Percentiles rank a stretch among this genome's conserved stretches.
Evolutionary conservation across 2,113 vertebrate species (phyloP).

Genomic region (Gallinago paraguaiae): DNA sequence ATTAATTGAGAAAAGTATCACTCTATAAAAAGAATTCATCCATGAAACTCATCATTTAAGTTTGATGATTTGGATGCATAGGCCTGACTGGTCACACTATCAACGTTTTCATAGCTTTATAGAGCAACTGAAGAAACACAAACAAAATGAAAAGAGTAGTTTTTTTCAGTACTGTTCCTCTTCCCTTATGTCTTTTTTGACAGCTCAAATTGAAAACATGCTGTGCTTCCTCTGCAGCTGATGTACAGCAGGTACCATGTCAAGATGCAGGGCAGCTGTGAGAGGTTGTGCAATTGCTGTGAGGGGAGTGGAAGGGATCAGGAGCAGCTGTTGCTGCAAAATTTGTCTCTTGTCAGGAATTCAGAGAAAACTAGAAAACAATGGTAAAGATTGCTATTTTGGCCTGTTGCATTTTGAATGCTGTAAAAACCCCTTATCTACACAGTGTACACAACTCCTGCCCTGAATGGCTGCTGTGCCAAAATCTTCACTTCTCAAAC

Average conservation of each 20-base stretch:
- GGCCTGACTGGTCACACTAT: neutral
- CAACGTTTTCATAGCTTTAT: neutral
- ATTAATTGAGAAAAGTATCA: neutral
- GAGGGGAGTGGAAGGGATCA: neutral
- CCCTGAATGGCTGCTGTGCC: neutral
- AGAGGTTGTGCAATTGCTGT: neutral
- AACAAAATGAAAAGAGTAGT: neutral
- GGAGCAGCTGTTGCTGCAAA: neutral
- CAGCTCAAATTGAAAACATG: slow-evolving; percentile 44
- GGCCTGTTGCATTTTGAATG: neutral
- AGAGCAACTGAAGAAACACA: neutral
- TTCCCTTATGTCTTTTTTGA: neutral
- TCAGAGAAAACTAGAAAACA: neutral
- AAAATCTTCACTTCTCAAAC: neutral
- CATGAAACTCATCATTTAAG: neutral
- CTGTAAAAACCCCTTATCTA: neutral
- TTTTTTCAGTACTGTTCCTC: neutral
- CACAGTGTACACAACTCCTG: neutral
- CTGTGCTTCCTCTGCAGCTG: neutral
- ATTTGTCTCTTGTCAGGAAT: neutral
- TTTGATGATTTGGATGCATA: neutral
- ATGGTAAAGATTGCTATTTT: neutral
- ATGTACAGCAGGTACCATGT: neutral
- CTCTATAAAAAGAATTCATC: neutral
- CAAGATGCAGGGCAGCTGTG: neutral